phyloP scores from a whole-genome alignment of 1,140 invertebrate species.

The Platorchestia sp. region DNA sequence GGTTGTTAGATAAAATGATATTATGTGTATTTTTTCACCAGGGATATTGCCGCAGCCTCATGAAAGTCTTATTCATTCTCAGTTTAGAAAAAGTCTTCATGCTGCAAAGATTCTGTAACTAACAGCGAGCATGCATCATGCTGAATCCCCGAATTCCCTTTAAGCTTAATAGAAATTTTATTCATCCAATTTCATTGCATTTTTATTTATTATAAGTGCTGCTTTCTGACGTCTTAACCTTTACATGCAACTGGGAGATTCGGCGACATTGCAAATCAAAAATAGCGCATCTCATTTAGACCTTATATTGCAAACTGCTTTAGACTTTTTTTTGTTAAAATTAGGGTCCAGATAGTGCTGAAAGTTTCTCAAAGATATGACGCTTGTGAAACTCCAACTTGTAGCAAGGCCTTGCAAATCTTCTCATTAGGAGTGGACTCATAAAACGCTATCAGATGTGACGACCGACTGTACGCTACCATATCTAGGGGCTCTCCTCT shows the following conservation, averaged over 20 bases:
- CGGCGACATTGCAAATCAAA: neutral
- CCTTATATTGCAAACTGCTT: neutral
- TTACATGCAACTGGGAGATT: neutral
- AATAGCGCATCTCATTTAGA: neutral
- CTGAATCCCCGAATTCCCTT: too few relatives aligned
- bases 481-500: neutral
- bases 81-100: neutral
- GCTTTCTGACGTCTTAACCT: neutral
- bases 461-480: neutral
- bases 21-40: neutral
- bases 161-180: too few relatives aligned
- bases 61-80: neutral
- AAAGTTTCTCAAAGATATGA: constrained; percentile 1
- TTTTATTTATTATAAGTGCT: neutral
- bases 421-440: constrained; percentile 33
- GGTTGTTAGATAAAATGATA: neutral
- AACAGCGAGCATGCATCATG: too few relatives aligned
- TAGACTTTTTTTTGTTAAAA: neutral
- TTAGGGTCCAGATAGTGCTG: neutral
- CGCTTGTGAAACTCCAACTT: neutral
- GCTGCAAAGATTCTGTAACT: too few relatives aligned
- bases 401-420: neutral
- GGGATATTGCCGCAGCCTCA: neutral
- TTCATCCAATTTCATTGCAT: neutral
- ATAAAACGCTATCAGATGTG: constrained; percentile 40